Percentiles rank a stretch among this genome's conserved stretches.
Evolutionary conservation across 2,888 invertebrate genomes (phyloP).

Genomic region (Microdon myrmicae): DNA sequence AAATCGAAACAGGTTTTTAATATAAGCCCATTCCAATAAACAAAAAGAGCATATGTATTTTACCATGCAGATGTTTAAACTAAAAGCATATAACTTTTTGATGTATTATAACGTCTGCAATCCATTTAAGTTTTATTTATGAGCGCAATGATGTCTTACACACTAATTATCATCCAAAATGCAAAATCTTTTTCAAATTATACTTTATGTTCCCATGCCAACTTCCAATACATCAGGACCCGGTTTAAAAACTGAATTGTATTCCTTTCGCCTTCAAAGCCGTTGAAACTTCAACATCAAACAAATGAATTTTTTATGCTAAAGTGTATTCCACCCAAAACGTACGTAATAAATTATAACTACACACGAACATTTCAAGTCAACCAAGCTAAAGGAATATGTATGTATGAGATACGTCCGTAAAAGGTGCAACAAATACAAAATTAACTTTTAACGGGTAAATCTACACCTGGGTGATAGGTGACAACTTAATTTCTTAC

Average conservation of each 20-base stretch:
- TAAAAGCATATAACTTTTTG: no score
- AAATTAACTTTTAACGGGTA: conserved; percentile 44
- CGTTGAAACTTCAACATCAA: conserved; percentile 22
- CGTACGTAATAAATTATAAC: conserved; percentile 34
- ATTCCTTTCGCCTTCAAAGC: conserved; percentile 22
- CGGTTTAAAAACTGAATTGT: conserved; percentile 16
- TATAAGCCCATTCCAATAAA: no score
- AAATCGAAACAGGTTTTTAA: no score
- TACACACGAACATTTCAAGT: no score
- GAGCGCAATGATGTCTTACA: no score
- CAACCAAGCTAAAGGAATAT: conserved; percentile 14
- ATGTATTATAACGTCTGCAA: no score
- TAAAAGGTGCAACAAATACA: conserved; percentile 13
- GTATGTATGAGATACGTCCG: conserved; percentile 1
- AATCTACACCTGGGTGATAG: conserved; percentile 43
- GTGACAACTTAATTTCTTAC: conserved; percentile 47
- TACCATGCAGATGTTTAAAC: no score
- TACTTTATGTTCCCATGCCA: no score
- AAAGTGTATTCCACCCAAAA: conserved; percentile 32
- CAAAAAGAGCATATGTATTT: no score
- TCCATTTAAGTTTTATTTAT: no score
- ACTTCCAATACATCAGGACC: conserved; percentile 1
- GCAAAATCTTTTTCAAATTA: no score
- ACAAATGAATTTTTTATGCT: conserved; percentile 45
- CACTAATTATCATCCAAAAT: no score